Conservation (phyloP, 2,888 invertebrate genomes). For the Cantharis rustica region DNA sequence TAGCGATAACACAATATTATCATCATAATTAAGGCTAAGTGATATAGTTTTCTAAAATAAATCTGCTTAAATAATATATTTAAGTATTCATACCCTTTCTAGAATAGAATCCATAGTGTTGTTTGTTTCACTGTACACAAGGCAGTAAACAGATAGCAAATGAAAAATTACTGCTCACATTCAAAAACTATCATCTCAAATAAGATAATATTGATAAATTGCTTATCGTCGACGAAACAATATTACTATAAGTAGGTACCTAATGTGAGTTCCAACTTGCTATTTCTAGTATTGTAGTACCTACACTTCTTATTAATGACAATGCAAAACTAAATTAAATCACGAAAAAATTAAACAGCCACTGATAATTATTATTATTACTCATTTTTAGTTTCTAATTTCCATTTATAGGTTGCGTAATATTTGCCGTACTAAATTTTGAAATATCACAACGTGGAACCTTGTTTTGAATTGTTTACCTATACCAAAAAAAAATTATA, state of each 20-base stretch:
- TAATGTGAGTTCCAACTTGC: neutral
- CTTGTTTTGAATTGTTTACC: neutral
- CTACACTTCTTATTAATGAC: neutral
- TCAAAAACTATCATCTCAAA: neutral
- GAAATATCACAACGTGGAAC: neutral
- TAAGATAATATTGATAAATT: constrained; percentile 4
- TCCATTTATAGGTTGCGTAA: neutral
- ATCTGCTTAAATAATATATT: neutral
- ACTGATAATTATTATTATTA: neutral
- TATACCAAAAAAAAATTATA: neutral
- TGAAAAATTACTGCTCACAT: neutral
- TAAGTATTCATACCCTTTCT: constrained; percentile 37
- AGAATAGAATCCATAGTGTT: constrained; percentile 35
- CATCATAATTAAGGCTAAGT: neutral
- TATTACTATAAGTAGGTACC: neutral
- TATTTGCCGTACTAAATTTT: neutral
- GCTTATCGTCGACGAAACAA: neutral
- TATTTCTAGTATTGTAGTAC: neutral
- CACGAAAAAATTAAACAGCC: neutral
- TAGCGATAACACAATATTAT: neutral
- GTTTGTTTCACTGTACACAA: constrained; percentile 5
- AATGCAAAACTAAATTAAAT: neutral
- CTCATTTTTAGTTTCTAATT: neutral
- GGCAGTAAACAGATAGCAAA: constrained; percentile 1
- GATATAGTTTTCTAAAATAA: neutral